These are phyloP conservation scores for Phyto melanocephala DNA, from an alignment of 2,888 invertebrate species.

Conservation along the genomic window DNA sequence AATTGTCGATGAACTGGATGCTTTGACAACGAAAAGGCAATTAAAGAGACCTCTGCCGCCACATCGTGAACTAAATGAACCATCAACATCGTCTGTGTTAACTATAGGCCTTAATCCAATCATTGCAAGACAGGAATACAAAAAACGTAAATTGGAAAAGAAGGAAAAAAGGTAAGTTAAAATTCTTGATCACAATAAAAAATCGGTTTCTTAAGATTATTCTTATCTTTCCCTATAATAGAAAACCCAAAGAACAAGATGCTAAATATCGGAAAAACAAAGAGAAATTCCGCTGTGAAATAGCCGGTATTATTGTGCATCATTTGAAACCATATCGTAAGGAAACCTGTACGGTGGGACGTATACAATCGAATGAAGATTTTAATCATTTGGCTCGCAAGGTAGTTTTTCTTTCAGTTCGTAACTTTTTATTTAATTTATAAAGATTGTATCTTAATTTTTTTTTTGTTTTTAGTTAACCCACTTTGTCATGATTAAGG, in stretches of 20 bases:
- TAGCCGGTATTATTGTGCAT: slow-evolving; percentile 90
- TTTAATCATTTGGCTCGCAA: slow-evolving; percentile 96
- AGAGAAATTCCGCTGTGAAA: slow-evolving; percentile 89
- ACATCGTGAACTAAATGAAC: slow-evolving; percentile 64
- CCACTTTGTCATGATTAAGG: slow-evolving; percentile 96
- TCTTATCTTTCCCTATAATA: no score
- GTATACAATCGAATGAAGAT: slow-evolving; percentile 93
- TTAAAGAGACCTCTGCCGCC: slow-evolving; percentile 70
- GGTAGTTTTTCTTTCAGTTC: slow-evolving; percentile 80
- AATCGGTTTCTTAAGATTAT: no score
- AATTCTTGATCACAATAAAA: no score
- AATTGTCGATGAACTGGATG: slow-evolving; percentile 76
- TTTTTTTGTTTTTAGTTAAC: slow-evolving; percentile 85
- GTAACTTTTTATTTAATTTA: background rate
- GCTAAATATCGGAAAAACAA: slow-evolving; percentile 86
- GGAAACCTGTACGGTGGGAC: slow-evolving; percentile 89
- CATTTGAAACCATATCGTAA: slow-evolving; percentile 93
- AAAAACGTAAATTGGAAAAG: slow-evolving; percentile 70
- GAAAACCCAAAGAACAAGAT: slow-evolving; percentile 73
- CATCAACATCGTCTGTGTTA: slow-evolving; percentile 59
- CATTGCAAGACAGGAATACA: slow-evolving; percentile 67
- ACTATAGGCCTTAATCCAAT: background rate
- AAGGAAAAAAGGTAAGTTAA: slow-evolving; percentile 69
- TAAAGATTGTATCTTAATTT: background rate
- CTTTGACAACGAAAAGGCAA: slow-evolving; percentile 70